Evolutionary conservation across 2,888 invertebrate species (phyloP), one percentile per base, ranked within the genome.

Genomic region (Drosophila sordidapex): DNA sequence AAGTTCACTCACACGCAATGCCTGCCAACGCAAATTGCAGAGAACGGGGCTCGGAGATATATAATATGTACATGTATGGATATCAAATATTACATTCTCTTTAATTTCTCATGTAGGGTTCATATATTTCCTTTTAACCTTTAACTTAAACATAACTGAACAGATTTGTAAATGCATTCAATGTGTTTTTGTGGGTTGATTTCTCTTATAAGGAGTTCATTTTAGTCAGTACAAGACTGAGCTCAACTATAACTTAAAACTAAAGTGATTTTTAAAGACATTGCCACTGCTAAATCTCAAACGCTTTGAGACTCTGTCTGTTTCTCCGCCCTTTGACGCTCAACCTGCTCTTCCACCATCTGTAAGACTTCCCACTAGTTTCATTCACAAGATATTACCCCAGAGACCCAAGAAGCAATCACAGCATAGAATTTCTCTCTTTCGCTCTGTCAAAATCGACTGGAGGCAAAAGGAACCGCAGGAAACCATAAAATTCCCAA

Each of bases 401-500:
- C 48, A 13, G 90, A 72, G 84, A 83, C 13, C 40, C 11, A 10
- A 7, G 25, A 25, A 35, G 54, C 54, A 70, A 62, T 67, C 72
- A 65, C 48, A 31, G 57, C 0, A 48, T 8, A 33, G 52, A 7
- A 4, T 29, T n/a, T 46, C 7, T 43, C 3, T 11, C 13, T 6
- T 7, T 7, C 7, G 3, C 7, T 21, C 21, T 21, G 46, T 21
- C 7, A 15, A 46, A 25, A 46, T 25, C 46, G 46, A 46, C 46
- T 46, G 31, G 57, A 59, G 56, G 53, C 29, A 46, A 52, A 52
- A 15, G 56, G 38, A 57, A 61, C 85, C 79, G 57, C 83, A 74
- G 38, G 52, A 71, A 59, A 74, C 80, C 76, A 85, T 87, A 84
- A 90, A 85, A 88, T 85, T 67, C 62, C 65, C 70, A 68, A 74